Conservation (phyloP, 2,797 vertebrate genomes). For the Sebastiscus tertius region DNA sequence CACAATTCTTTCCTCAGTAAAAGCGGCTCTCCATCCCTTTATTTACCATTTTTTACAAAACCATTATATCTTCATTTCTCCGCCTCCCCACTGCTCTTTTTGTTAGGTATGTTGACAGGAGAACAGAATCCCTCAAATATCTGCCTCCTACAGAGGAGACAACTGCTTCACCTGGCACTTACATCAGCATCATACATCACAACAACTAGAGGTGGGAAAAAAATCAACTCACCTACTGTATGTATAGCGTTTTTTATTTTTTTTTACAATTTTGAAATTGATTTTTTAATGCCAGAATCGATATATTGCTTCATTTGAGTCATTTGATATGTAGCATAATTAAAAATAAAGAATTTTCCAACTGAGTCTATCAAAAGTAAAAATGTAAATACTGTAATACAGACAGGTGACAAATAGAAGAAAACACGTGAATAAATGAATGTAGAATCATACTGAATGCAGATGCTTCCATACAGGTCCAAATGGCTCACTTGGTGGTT, state of each 20-base stretch:
- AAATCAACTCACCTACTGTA: rapidly evolving
- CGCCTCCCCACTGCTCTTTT: neutral
- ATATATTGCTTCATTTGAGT: too few species aligned
- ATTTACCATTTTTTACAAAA: neutral
- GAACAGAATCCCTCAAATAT: neutral
- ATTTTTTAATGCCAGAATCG: neutral
- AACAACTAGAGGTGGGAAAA: neutral
- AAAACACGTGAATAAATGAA: neutral
- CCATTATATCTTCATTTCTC: neutral
- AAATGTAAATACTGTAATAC: neutral
- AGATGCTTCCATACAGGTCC: neutral
- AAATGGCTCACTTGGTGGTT: neutral
- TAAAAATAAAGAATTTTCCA: neutral
- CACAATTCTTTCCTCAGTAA: neutral
- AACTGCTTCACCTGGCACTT: neutral
- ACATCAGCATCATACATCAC: neutral
- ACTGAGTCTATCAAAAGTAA: neutral
- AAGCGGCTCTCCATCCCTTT: neutral
- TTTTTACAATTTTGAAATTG: too few species aligned
- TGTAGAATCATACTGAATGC: neutral
- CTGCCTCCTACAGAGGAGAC: neutral
- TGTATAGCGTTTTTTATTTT: too few species aligned
- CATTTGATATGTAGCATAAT: too few species aligned
- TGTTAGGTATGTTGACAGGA: neutral
- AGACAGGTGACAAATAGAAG: neutral